Evolutionary conservation across 2,888 invertebrate species (phyloP).

Genomic region (Lumbricus terrestris): DNA sequence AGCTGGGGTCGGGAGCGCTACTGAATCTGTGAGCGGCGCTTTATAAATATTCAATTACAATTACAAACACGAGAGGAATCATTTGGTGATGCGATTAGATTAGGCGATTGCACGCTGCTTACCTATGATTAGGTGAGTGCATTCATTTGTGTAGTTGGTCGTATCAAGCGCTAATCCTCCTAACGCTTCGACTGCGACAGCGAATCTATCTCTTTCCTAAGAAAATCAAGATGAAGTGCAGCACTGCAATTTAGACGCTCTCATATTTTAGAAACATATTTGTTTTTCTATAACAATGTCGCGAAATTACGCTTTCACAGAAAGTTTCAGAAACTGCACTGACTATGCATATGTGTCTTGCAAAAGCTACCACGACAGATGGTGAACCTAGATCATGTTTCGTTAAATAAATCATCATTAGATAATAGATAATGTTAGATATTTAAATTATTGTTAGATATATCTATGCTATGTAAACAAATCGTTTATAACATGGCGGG

Average conservation of each 20-base stretch:
- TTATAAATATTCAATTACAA: no score
- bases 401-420: no score
- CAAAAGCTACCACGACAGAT: not conserved
- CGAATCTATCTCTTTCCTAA: conserved; percentile 60
- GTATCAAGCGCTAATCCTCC: conserved; percentile 70
- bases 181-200: conserved; percentile 64
- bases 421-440: no score
- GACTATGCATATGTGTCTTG: not conserved
- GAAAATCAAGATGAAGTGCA: not conserved
- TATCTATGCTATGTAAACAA: no score
- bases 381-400: not conserved
- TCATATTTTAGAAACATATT: not conserved
- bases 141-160: conserved; percentile 65
- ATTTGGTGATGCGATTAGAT: not conserved
- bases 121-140: conserved; percentile 77
- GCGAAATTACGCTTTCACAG: not conserved
- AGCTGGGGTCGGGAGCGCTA: no score
- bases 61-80: no score
- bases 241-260: not conserved
- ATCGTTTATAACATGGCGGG: no score
- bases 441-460: not conserved
- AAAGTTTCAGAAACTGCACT: not conserved
- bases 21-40: no score
- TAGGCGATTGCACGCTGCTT: conserved; percentile 50
- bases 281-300: no score